These are phyloP conservation scores for Hypanus sabinus DNA, from an alignment of 2,113 vertebrate genomes.

Conservation along the genomic window DNA sequence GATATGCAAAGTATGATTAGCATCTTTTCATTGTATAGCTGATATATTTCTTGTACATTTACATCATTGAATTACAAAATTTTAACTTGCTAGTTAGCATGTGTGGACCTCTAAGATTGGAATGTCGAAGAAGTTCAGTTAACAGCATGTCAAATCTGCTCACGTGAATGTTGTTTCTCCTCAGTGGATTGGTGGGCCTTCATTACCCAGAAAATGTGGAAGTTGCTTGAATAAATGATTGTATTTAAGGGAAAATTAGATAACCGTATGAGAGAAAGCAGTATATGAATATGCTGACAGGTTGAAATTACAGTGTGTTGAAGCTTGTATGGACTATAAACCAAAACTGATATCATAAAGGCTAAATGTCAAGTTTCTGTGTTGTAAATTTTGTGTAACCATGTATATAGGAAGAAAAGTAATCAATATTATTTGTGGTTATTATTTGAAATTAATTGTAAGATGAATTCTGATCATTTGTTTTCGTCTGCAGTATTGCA, in stretches of 20 bases:
- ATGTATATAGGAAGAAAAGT: background rate
- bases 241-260: background rate
- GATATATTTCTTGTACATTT: background rate
- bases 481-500: background rate
- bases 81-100: background rate
- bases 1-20: no score
- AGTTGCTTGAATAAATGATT: background rate
- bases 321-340: no score
- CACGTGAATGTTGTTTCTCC: no score
- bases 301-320: background rate
- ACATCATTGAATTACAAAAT: background rate
- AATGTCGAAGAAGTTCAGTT: background rate
- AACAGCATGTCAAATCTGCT: background rate
- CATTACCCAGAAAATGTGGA: background rate
- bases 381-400: background rate
- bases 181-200: background rate
- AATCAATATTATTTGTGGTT: background rate
- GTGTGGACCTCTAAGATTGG: background rate
- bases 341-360: background rate
- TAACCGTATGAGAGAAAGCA: background rate
- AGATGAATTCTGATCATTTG: background rate
- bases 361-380: background rate
- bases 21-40: no score
- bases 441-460: constrained; percentile 2
- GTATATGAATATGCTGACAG: background rate